Evolutionary conservation across 2,888 invertebrate genomes (phyloP), one percentile per base, ranked within the genome.

Genomic region (Apoda limacodes): DNA sequence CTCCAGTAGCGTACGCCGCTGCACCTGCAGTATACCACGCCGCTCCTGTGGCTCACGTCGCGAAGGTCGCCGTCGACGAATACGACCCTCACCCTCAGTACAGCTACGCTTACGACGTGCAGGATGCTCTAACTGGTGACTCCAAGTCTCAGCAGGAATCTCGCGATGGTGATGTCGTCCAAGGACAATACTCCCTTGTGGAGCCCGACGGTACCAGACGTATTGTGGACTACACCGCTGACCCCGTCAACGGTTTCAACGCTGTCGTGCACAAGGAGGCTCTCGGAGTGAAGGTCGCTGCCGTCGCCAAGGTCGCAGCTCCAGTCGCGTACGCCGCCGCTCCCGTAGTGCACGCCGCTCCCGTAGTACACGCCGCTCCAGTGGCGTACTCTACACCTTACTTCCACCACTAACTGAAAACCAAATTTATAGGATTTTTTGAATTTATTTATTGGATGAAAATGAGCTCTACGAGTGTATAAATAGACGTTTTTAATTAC

Each of bases 201-300:
- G 82, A 82, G 38, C 59, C 82, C 30, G 81, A 82, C 41, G 82
- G 82, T 41, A 70, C 64, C 47, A 68, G 62, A 52, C 70, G 82
- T 40, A 75, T 64, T 28, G 82, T 82, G 3, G 78, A 82, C 37
- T 82, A 82, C 60, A 72, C 71, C 34, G 78, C 80, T 24, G 82
- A 81, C 45, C 56, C 60, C 13, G 56, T 72, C 46, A 70, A 78
- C 35, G 81, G 82, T 25, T 82, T 82, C 60, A 81, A 81, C 51
- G 81, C 81, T 20, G 74, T 81, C 19, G 82, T 82, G 3, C 68
- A 57, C 52, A 68, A 53, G 40, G 74, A 74, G 37, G 63, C 75
- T 22, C 49, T 74, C 49, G 53, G 40, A 28, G 59, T 66, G 39
- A 63, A 59, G 43, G 49, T 57, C 5, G 55, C 52, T 32, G 50